A percentile compares a stretch with the other conserved stretches of the same genome.
These are phyloP conservation scores for Platyura marginata DNA, from an alignment of 1,140 invertebrate genomes.

Conservation along the genomic window DNA sequence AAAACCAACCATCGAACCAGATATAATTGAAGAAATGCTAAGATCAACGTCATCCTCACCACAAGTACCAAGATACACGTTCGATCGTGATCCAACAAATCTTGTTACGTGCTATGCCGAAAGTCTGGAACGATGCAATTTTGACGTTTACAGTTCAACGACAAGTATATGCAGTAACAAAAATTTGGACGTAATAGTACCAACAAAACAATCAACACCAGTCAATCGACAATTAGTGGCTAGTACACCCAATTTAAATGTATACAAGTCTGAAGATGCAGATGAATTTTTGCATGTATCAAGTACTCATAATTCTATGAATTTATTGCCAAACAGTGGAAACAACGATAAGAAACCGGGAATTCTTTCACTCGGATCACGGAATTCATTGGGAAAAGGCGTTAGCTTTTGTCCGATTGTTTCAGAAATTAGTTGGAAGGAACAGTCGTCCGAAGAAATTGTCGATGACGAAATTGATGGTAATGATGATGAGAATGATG, in stretches of 20 bases:
- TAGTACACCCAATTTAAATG: conserved; percentile 43
- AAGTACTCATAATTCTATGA: conserved; percentile 27
- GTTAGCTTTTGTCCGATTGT: conserved; percentile 52
- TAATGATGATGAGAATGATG: too few relatives aligned
- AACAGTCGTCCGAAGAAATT: conserved; percentile 24
- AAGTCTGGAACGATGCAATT: conserved; percentile 19
- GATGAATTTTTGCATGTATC: conserved; percentile 18
- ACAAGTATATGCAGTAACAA: background rate
- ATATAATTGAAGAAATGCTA: conserved; percentile 7
- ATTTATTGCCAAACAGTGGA: conserved; percentile 25
- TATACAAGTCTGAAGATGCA: conserved; percentile 14
- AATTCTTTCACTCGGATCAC: conserved; percentile 29
- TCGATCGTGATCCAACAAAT: conserved; percentile 22
- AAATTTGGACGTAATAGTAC: background rate
- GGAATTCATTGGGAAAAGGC: conserved; percentile 23
- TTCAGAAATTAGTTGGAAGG: conserved; percentile 49
- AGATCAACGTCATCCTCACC: conserved; percentile 4
- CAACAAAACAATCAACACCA: conserved; percentile 13
- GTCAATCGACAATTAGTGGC: conserved; percentile 28
- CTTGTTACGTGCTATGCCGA: conserved; percentile 18
- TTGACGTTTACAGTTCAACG: conserved; percentile 6
- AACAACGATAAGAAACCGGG: conserved; percentile 27
- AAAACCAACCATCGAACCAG: background rate
- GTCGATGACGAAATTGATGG: background rate
- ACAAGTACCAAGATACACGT: conserved; percentile 9